These are phyloP conservation scores for Actinopyga echinites DNA, from an alignment of 53 echinoderm and acorn worm species.

Conservation along the genomic window DNA sequence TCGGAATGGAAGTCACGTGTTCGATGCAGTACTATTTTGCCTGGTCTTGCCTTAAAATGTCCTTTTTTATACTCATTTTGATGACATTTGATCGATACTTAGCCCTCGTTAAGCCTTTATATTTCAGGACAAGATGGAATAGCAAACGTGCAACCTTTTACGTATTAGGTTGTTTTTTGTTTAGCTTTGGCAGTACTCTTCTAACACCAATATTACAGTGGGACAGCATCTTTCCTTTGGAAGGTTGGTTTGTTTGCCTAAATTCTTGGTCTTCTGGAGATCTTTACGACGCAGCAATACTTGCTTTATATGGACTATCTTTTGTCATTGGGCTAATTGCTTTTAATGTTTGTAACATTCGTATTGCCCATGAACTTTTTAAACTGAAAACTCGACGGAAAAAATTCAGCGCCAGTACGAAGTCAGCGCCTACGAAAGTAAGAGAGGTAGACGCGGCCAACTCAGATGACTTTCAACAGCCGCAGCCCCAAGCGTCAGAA, in stretches of 20 bases:
- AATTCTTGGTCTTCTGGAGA: constrained; percentile 56
- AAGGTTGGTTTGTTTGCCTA: constrained; percentile 75
- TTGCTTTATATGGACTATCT: constrained; percentile 56
- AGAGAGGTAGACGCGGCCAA: too few species aligned
- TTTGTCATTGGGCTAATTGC: constrained; percentile 47
- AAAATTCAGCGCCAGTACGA: neutral
- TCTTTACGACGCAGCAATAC: constrained; percentile 56
- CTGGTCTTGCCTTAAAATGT: constrained; percentile 72
- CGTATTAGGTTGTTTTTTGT: constrained; percentile 16
- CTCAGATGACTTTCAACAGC: too few species aligned
- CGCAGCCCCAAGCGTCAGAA: too few species aligned
- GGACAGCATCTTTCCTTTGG: constrained; percentile 45
- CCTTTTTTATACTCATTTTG: constrained; percentile 65
- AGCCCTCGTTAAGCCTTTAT: constrained; percentile 69
- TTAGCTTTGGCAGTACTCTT: constrained; percentile 65
- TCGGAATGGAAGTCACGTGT: constrained; percentile 52
- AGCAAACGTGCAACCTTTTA: constrained; percentile 14
- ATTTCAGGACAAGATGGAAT: constrained; percentile 48
- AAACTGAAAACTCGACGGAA: neutral
- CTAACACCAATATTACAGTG: constrained; percentile 61
- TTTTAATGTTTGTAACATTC: constrained; percentile 64
- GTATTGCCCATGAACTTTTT: constrained; percentile 42
- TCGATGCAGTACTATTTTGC: constrained; percentile 70
- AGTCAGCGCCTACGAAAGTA: too few species aligned
- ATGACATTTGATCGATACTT: constrained; percentile 70